phyloP scores from a whole-genome alignment of 2,113 vertebrate genomes.

The Bucco capensis region DNA sequence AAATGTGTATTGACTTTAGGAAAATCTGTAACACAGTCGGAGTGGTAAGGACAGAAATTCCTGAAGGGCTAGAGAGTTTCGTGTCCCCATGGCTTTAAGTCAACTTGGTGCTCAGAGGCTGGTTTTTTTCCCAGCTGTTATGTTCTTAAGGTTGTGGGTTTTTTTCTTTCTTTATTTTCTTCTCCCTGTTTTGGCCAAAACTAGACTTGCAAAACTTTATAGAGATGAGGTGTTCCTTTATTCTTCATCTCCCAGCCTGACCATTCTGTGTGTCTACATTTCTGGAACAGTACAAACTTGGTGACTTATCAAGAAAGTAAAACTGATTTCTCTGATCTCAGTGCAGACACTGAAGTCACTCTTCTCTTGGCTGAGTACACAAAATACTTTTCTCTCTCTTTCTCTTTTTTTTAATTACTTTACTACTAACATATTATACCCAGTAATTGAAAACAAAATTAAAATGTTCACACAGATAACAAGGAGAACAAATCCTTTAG shows the following conservation, averaged over 20 bases:
- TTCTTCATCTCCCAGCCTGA: background rate
- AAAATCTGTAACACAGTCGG: background rate
- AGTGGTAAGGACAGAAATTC: background rate
- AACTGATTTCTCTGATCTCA: background rate
- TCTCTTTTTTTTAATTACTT: background rate
- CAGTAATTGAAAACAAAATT: background rate
- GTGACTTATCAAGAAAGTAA: background rate
- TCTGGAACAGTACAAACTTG: background rate
- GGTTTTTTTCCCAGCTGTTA: background rate
- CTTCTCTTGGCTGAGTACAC: background rate
- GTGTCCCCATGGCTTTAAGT: accelerated
- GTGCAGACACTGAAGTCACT: background rate
- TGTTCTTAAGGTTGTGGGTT: background rate
- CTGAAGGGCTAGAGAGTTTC: background rate
- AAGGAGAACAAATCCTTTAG: background rate
- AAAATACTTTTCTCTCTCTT: background rate
- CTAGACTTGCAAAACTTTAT: background rate
- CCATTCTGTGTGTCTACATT: background rate
- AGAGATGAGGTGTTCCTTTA: background rate
- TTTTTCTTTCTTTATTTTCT: background rate
- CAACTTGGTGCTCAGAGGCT: background rate
- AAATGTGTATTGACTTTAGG: background rate
- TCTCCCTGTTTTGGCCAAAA: background rate
- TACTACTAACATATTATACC: background rate
- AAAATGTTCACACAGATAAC: background rate